Evolutionary conservation across 2,113 vertebrate species (phyloP).

Genomic region (Upupa epops): DNA sequence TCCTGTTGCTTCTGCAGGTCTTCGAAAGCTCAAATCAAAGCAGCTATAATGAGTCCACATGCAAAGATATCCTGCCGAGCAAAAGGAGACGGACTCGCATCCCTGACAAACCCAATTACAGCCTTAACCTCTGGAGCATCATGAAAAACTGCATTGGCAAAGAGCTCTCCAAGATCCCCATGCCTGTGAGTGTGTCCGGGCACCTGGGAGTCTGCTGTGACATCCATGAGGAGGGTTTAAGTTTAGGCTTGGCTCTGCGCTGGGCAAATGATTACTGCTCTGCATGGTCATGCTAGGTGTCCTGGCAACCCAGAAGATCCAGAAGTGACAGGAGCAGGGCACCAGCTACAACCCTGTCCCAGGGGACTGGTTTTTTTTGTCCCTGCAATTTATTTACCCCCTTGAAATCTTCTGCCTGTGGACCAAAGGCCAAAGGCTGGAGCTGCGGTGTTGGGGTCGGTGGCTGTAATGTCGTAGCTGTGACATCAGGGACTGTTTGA

Average conservation of each 20-base stretch:
- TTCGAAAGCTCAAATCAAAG: constrained; percentile 70
- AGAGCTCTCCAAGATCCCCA: constrained; percentile 98
- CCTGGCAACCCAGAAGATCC: neutral
- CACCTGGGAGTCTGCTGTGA: rapidly evolving
- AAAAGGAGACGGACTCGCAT: constrained; percentile 84
- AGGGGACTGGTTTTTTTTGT: neutral
- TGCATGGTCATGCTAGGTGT: neutral
- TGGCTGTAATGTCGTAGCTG: rapidly evolving
- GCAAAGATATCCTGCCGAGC: constrained; percentile 76
- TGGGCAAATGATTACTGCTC: neutral
- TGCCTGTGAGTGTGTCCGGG: constrained; percentile 75
- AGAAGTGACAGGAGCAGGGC: neutral
- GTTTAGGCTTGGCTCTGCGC: neutral
- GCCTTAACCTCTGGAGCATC: constrained; percentile 99
- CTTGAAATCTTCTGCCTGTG: neutral
- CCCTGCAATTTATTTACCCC: neutral
- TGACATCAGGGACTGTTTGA: neutral
- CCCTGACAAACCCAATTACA: constrained; percentile 97
- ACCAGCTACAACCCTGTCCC: neutral
- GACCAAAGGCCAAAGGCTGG: too few relatives aligned
- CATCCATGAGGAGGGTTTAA: neutral
- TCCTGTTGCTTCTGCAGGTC: constrained; percentile 45
- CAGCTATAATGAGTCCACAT: constrained; percentile 74
- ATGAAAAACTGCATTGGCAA: constrained; percentile 99
- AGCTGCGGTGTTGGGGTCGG: neutral